phyloP scores from a whole-genome alignment of 1,140 invertebrate genomes.

The Drosophila punjabiensis region DNA sequence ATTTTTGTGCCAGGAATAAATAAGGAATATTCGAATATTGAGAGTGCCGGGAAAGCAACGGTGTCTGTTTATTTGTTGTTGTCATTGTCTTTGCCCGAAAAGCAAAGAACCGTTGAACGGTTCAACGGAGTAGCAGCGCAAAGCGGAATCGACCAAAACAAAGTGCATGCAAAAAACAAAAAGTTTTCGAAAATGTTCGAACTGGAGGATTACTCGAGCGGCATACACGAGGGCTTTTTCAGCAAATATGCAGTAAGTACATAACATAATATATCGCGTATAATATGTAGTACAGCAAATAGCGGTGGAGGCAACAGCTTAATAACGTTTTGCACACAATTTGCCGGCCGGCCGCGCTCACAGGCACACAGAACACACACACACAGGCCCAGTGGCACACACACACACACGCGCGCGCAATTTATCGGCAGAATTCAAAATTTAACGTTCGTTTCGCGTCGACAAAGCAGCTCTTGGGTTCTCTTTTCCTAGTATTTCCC shows the following conservation, averaged over 20 bases:
- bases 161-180: conserved; percentile 49
- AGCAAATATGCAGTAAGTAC: conserved; percentile 83
- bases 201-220: conserved; percentile 81
- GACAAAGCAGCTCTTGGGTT: conserved; percentile 54
- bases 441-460: conserved; percentile 73
- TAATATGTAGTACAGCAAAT: conserved; percentile 4
- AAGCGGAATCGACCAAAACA: conserved; percentile 70
- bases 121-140: not conserved
- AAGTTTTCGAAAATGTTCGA: conserved; percentile 75
- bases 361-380: not conserved
- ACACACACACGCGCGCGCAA: conserved; percentile 20
- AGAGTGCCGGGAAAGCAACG: conserved; percentile 1
- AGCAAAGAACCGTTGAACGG: conserved; percentile 4
- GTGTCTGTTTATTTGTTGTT: not conserved
- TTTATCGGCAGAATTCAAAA: conserved; percentile 63
- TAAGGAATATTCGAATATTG: not conserved
- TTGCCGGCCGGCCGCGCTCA: conserved; percentile 60
- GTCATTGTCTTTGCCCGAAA: not conserved
- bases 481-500: conserved; percentile 70
- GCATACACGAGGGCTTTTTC: conserved; percentile 83
- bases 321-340: conserved; percentile 49
- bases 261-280: not conserved
- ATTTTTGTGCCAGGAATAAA: not conserved
- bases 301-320: conserved; percentile 36
- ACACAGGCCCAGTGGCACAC: conserved; percentile 12